These are phyloP conservation scores for Macropus fuliginosus DNA, from an alignment of 2,797 vertebrate genomes.

Conservation along the genomic window DNA sequence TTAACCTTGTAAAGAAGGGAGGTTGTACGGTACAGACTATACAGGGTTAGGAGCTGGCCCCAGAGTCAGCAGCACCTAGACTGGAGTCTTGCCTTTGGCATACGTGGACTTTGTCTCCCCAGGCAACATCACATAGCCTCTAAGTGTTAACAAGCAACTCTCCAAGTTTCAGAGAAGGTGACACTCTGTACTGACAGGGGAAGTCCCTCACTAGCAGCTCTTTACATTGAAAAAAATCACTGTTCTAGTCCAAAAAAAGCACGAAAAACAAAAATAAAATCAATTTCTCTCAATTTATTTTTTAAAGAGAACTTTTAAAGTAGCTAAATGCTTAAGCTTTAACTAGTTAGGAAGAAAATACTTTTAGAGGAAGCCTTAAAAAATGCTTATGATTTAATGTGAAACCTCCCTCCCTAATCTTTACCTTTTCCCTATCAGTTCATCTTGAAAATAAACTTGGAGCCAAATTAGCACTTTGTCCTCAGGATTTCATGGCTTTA, in stretches of 20 bases:
- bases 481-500: background rate
- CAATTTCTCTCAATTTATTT: background rate
- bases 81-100: background rate
- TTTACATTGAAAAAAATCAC: background rate
- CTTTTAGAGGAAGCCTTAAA: background rate
- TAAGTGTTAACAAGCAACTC: background rate
- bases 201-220: background rate
- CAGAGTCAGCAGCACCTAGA: background rate
- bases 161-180: background rate
- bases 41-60: background rate
- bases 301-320: slow-evolving; percentile 25
- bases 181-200: background rate
- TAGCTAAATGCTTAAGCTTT: slow-evolving; percentile 13
- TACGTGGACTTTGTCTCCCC: background rate
- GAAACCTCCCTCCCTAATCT: background rate
- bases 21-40: background rate
- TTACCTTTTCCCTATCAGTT: slow-evolving; percentile 9
- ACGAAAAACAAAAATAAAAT: background rate
- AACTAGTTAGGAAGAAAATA: background rate
- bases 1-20: background rate
- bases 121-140: background rate
- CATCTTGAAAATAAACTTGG: slow-evolving; percentile 18
- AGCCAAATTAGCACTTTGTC: background rate
- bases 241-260: background rate
- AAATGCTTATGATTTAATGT: slow-evolving; percentile 32